These are phyloP conservation scores for Epizoanthus scotinus DNA, from an alignment of 92 coral and sea anemone species.

Conservation along the genomic window DNA sequence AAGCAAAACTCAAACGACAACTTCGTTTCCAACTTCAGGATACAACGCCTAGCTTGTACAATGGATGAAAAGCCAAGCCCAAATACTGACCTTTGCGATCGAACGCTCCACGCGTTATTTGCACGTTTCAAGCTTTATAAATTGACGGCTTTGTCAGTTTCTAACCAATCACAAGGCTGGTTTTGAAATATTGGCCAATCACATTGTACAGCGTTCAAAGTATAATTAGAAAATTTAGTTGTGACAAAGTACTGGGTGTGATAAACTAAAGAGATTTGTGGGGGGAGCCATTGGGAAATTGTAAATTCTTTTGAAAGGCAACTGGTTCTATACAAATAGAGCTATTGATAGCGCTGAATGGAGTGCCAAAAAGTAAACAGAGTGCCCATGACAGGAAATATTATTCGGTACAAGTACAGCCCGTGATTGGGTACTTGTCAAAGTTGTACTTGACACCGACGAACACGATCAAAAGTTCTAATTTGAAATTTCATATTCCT, in stretches of 20 bases:
- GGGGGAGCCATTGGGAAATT: slow-evolving; percentile 23
- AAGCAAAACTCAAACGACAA: slow-evolving; percentile 74
- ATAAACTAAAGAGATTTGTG: slow-evolving; percentile 3
- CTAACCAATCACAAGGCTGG: slow-evolving; percentile 78
- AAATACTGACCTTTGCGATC: slow-evolving; percentile 94
- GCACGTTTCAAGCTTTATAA: slow-evolving; percentile 98
- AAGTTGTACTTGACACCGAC: not conserved
- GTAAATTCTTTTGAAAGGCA: not conserved
- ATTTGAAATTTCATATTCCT: not conserved
- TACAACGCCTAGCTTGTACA: slow-evolving; percentile 88
- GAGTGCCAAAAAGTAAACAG: slow-evolving; percentile 34
- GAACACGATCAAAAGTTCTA: not conserved
- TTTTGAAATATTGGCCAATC: slow-evolving; percentile 73
- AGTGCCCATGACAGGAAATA: slow-evolving; percentile 24
- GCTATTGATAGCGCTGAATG: not conserved
- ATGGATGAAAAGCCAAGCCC: slow-evolving; percentile 81
- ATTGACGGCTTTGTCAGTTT: slow-evolving; percentile 94
- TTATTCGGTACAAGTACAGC: slow-evolving; percentile 4
- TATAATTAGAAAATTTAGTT: slow-evolving; percentile 37
- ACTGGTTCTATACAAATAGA: slow-evolving; percentile 26
- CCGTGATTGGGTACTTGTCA: slow-evolving; percentile 22
- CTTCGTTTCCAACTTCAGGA: slow-evolving; percentile 67
- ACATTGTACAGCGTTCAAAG: slow-evolving; percentile 36
- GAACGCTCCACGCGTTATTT: slow-evolving; percentile 96
- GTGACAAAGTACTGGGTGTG: slow-evolving; percentile 36